A percentile compares a stretch with the other conserved stretches of the same genome.
These are phyloP conservation scores for Oreochromis spilurus DNA, from an alignment of 2,113 vertebrate species.

Conservation along the genomic window DNA sequence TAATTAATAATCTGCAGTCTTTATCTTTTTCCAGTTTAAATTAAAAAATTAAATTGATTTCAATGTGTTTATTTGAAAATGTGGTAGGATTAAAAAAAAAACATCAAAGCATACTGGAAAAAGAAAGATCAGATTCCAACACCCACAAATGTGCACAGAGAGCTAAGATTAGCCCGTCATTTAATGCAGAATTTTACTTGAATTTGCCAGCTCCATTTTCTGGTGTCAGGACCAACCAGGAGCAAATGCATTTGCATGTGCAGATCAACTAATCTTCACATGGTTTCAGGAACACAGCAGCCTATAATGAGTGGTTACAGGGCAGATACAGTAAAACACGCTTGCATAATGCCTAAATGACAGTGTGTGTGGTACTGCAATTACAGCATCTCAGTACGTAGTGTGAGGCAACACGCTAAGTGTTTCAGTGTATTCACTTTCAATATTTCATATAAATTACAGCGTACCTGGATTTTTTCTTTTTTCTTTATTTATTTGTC, in stretches of 20 bases:
- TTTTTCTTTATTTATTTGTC: not conserved
- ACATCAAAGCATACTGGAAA: not conserved
- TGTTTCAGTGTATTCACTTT: not conserved
- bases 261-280: slow-evolving; percentile 11
- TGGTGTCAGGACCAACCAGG: slow-evolving; percentile 5
- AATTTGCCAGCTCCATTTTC: not conserved
- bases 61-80: not conserved
- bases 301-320: slow-evolving; percentile 24
- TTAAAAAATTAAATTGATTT: accelerated
- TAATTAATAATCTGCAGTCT: not conserved
- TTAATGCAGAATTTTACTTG: not conserved
- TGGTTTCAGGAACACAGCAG: not conserved
- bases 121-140: not conserved
- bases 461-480: not conserved
- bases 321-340: not conserved
- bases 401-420: not conserved
- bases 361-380: not conserved
- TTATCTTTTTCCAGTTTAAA: not conserved
- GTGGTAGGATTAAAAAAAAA: not conserved
- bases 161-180: not conserved
- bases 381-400: not conserved
- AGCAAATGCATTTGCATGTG: slow-evolving; percentile 12
- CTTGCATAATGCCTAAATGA: not conserved
- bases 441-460: not conserved
- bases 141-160: not conserved